phyloP scores from a whole-genome alignment of 2,113 vertebrate genomes.

The Nematolebias whitei region DNA sequence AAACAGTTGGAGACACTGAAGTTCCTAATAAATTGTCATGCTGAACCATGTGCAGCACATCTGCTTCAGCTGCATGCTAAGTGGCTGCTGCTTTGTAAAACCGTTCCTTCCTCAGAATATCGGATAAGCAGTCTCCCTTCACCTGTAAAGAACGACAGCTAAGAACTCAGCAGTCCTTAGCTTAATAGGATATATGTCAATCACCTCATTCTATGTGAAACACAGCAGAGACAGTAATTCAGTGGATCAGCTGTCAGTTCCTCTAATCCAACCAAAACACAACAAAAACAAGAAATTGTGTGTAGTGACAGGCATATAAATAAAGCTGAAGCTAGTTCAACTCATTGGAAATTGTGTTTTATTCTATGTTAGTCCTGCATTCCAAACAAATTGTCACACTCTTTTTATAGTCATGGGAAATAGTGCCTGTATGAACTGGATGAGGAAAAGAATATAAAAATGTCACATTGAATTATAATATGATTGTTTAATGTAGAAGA shows the following conservation, averaged over 20 bases:
- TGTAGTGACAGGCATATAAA: conserved; percentile 10
- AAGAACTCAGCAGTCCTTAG: background rate
- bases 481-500: too few relatives aligned
- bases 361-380: background rate
- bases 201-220: conserved; percentile 9
- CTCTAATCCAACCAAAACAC: background rate
- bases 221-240: conserved; percentile 6
- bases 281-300: background rate
- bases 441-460: background rate
- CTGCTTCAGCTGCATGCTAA: conserved; percentile 24
- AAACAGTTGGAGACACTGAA: conserved; percentile 6
- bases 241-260: conserved; percentile 18
- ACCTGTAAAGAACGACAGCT: conserved; percentile 3
- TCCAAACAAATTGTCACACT: background rate
- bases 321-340: background rate
- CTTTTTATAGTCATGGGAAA: background rate
- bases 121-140: conserved; percentile 4
- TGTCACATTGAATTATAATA: too few relatives aligned
- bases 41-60: conserved; percentile 11
- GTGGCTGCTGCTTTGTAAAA: conserved; percentile 15
- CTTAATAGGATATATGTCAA: background rate
- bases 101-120: conserved; percentile 21
- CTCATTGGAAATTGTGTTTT: background rate
- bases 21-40: conserved; percentile 14
- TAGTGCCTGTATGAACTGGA: background rate